Percentiles rank a stretch among this genome's conserved stretches.
Evolutionary conservation across 1,140 invertebrate genomes (phyloP).

Genomic region (Drosophila kurseongensis): DNA sequence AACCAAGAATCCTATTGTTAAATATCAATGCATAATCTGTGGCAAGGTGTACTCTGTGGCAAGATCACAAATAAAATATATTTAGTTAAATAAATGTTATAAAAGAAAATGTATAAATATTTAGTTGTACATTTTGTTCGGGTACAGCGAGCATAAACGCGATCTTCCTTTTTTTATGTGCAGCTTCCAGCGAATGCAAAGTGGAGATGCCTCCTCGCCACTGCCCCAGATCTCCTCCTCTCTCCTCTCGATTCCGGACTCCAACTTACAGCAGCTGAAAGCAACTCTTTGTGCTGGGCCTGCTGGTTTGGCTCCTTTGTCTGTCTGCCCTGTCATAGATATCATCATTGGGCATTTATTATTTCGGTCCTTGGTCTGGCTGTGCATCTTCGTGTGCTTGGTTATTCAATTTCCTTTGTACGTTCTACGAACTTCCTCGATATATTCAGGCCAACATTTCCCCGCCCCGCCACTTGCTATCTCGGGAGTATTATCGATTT

Average conservation of each 20-base stretch:
- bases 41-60: too few species aligned
- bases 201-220: constrained; percentile 24
- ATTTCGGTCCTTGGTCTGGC: constrained; percentile 44
- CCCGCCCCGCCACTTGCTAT: constrained; percentile 25
- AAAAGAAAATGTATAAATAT: not conserved
- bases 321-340: constrained; percentile 62
- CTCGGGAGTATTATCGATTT: constrained; percentile 33
- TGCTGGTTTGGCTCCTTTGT: constrained; percentile 56
- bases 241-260: not conserved
- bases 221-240: constrained; percentile 1
- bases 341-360: constrained; percentile 80
- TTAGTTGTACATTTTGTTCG: too few species aligned
- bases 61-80: not conserved
- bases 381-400: constrained; percentile 20
- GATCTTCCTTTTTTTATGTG: constrained; percentile 6
- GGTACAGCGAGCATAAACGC: not conserved
- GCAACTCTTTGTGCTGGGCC: constrained; percentile 55
- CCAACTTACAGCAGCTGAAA: constrained; percentile 25
- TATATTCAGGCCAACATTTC: constrained; percentile 51
- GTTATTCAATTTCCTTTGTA: constrained; percentile 72
- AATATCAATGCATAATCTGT: too few species aligned
- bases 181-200: constrained; percentile 45
- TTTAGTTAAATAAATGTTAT: not conserved
- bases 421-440: constrained; percentile 31
- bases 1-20: too few species aligned